Evolutionary conservation across 2,113 vertebrate species (phyloP).

Genomic region (Ageneiosus marmoratus): DNA sequence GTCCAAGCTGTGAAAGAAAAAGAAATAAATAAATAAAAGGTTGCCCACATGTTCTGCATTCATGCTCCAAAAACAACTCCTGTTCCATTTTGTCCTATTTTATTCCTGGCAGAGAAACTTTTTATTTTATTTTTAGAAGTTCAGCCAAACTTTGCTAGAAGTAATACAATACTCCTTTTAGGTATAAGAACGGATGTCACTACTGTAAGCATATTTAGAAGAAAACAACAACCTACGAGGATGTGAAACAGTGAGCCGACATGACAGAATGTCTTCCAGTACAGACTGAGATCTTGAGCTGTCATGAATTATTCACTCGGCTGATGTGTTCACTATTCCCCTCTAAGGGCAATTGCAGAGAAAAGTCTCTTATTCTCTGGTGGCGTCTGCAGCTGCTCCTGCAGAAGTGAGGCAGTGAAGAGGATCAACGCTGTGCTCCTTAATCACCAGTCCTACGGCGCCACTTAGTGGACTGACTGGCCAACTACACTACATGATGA

Average conservation of each 20-base stretch:
- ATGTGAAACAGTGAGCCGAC: neutral
- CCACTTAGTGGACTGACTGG: conserved; percentile 40
- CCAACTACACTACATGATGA: conserved; percentile 22
- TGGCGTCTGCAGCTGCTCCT: neutral
- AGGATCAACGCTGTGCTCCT: neutral
- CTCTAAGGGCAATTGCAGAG: neutral
- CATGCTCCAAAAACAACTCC: neutral
- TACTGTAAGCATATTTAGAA: neutral
- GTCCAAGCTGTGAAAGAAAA: neutral
- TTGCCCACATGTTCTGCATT: neutral
- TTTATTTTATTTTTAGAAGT: neutral
- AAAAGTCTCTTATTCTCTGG: conserved; percentile 18
- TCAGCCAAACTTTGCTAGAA: neutral
- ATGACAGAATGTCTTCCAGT: conserved; percentile 11
- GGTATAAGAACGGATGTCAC: neutral
- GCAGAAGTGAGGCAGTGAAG: neutral
- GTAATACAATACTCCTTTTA: neutral
- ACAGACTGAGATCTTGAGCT: neutral
- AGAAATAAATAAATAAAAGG: too few relatives aligned
- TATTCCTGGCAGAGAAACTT: neutral
- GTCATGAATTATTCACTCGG: conserved; percentile 37
- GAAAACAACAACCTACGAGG: neutral
- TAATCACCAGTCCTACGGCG: conserved; percentile 20
- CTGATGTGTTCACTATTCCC: conserved; percentile 23
- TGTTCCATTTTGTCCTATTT: neutral